Evolutionary conservation across 2,888 invertebrate genomes (phyloP), one percentile per base, ranked within the genome.

Genomic region (Cheilosia variabilis): DNA sequence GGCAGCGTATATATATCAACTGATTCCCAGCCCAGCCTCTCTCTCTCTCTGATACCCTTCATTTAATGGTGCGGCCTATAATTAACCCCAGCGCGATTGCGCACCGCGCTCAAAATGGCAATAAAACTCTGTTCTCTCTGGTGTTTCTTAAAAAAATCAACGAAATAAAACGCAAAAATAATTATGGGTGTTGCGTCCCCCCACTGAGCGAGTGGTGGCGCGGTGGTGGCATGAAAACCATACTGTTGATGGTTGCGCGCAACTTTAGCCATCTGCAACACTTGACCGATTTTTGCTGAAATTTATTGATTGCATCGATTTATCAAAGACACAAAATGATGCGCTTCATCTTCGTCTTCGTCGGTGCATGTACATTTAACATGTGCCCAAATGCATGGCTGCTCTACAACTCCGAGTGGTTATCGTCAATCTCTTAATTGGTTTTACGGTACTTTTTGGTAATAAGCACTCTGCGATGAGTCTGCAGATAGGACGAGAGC

Each of bases 271-370:
- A 37, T 27, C 76, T 60, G 69, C 75, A 80, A 86, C 87, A 87
- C 81, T 87, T 87, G 87, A 87, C 87, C 87, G 87, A 87, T 87
- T 82, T 87, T 82, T 73, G 77, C 78, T 87, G 82, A 87, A 87
- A 87, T 81, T 82, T 87, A 87, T 87, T 87, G 87, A 87, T 87
- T 87, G 78, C 87, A 87, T 82, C 87, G 87, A 87, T 87, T 82
- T 81, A 87, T 87, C 87, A 87, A 87, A 81, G 87, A 86, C 86
- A 86, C 86, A 81, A 81, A 86, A 71, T 81, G 86, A 86, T 86
- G 86, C 76, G 76, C 80, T 77, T 86, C 81, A 86, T 81, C 80
- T 81, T 86, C 81, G 76, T 86, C 86, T 86, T 66, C 71, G 45
- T 80, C 80, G 62, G 19, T 13, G 22, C 37, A 45, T 47, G 52